Conservation (phyloP, 2,888 invertebrate species). For the Oithona nana region DNA sequence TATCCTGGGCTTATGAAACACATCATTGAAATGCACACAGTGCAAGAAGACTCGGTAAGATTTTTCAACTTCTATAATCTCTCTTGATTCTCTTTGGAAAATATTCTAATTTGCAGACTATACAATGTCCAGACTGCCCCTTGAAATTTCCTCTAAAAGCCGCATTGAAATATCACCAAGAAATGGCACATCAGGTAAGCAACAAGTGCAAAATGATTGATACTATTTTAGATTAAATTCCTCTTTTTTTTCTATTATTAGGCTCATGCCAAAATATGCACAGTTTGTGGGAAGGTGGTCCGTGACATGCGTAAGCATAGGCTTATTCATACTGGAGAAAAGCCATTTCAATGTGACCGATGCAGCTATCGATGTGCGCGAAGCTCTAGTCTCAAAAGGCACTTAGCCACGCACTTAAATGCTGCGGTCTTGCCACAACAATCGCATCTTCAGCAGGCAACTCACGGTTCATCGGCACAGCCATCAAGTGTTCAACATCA, state of each 20-base stretch:
- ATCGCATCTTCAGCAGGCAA: too few relatives aligned
- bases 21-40: background rate
- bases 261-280: background rate
- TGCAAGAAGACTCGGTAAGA: background rate
- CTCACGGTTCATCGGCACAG: background rate
- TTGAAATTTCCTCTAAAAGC: background rate
- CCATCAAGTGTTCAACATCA: background rate
- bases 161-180: background rate
- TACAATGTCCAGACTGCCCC: background rate
- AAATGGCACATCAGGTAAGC: background rate
- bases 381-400: background rate
- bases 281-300: background rate
- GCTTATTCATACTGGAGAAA: conserved; percentile 2
- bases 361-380: background rate
- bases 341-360: background rate
- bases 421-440: background rate
- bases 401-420: background rate
- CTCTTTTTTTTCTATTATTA: background rate
- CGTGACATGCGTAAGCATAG: background rate
- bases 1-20: background rate
- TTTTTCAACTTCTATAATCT: background rate
- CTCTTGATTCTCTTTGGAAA: background rate
- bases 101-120: background rate
- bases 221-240: too few relatives aligned
- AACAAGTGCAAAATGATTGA: too few relatives aligned